Evolutionary conservation across 2,113 vertebrate species (phyloP).

Genomic region (Sporophila hypoxantha): DNA sequence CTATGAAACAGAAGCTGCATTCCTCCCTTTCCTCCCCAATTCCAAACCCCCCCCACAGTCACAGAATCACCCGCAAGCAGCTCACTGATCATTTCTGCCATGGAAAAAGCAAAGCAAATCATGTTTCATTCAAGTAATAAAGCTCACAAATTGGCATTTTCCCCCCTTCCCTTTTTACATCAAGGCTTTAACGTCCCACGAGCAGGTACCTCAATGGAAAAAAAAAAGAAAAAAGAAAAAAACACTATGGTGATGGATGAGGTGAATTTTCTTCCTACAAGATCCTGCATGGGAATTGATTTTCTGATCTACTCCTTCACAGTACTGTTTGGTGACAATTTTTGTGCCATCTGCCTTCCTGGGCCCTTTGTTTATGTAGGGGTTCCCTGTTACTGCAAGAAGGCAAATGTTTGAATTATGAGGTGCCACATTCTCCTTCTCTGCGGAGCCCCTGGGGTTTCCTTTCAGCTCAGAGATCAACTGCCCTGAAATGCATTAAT

Average conservation of each 20-base stretch:
- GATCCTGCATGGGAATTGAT: background rate
- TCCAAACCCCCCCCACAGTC: background rate
- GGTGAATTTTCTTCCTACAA: slow-evolving; percentile 2
- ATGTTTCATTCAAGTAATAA: background rate
- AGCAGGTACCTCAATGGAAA: slow-evolving; percentile 19
- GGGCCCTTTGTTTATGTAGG: background rate
- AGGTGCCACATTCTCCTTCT: background rate
- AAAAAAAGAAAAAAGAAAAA: background rate
- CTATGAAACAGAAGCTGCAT: background rate
- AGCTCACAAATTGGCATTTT: background rate
- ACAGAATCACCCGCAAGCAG: background rate
- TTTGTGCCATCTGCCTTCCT: background rate
- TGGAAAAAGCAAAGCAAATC: background rate
- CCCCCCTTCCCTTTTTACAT: background rate
- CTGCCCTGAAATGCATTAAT: background rate
- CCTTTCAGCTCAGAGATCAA: background rate
- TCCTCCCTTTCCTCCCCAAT: accelerated
- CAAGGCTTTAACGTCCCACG: background rate
- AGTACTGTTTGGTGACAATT: background rate
- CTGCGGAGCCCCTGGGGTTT: background rate
- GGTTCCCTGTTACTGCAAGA: background rate
- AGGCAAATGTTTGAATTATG: background rate
- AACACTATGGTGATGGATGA: slow-evolving; percentile 56
- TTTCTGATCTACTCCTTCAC: background rate
- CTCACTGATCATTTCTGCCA: background rate